Evolutionary conservation across 2,113 vertebrate genomes (phyloP), one percentile per base, ranked within the genome.

Genomic region (Nanger granti): DNA sequence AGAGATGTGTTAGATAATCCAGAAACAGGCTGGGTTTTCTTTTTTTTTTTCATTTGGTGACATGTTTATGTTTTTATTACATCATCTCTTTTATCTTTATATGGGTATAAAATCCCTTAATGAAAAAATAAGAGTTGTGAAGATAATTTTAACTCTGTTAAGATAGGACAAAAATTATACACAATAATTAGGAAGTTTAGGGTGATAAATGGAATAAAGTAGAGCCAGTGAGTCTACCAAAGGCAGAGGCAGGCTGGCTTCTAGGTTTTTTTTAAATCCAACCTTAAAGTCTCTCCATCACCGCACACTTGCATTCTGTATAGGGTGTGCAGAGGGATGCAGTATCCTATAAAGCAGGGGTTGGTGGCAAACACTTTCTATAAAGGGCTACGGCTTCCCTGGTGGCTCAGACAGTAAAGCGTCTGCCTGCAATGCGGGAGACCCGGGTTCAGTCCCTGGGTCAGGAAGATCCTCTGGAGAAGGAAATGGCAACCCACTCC

Each of bases 291-390:
- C 31, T 90, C 20, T 44, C 73, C 1, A 3, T 34, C 7, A 13
- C 1, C 7, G 4, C 28, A 80, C 3, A 41, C 3, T 13, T 15
- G 29, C 4, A 2, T 41, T 87, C 41, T 9, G 0, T 41, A 31
- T 0, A 84, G 10, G 0, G 2, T 26, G 4, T 55, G 20, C 0
- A 8, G 17, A 15, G 11, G 9, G 37, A 7, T 3, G 9, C 14
- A 24, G 9, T 34, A 22, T 41, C 47, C 1, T n/a, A 1, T 31
- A 73, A 85, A 69, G 37, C 49, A 92, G 34, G n/a, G 22, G 7
- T 85, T n/a, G 7, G 52, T 17, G 15, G 44, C 64, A 84, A 12
- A n/a, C 44, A 59, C 87, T 52, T 92, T 69, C 79, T 87, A 8
- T 5, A 66, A 28, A 60, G 59, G 76, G 31, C 34, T n/a, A 41